Base-by-base conservation (phyloP, 2,113 vertebrate species). In the Mirounga angustirostris region DNA sequence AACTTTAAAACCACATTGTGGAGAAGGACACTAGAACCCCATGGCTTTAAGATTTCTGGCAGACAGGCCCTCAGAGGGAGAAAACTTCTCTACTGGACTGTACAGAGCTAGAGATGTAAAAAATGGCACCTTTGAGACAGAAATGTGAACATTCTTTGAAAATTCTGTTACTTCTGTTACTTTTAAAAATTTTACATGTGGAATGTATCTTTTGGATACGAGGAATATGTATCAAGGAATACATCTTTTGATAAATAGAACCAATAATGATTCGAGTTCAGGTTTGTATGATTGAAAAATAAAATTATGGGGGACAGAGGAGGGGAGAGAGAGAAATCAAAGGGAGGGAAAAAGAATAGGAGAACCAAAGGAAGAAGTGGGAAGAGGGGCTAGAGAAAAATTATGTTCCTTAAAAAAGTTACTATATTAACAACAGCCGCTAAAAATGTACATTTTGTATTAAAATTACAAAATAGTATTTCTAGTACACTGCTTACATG, bases 251-350 rank as follows among this genome's bases (percentile, higher is more conserved):
- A 71, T 89, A 84, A 81, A 46, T 7, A 83, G 8, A 56, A 36
- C 18, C 33, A 52, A 63, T 61, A 94, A 89, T 63, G 1, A 91
- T 52, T 86, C 36, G 88, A 11, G 7, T 79, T 94, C 43, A 89
- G 50, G 50, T 91, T 96, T 85, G 18, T 65, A 56, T 58, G 79
- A 78, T 1, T 92, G 81, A 93, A 86, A 96, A 93, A 61, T 11
- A 36, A 73, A 89, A 52, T 28, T 33, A 73, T 21, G 11, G 93
- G 52, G 30, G 10, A 95, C 14, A 54, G 46, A 36, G 12, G 33
- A 26, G 11, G 78, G 50, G 36, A 52, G 28, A 79, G 28, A 73
- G 30, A 87, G 52, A 91, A 79, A 80, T 33, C 54, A 71, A 36
- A 58, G 7, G 22, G 21, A 63, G 7, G 7, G 30, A 46, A 69